phyloP scores from a whole-genome alignment of 2,113 vertebrate genomes.

The Anarrhichthys ocellatus region DNA sequence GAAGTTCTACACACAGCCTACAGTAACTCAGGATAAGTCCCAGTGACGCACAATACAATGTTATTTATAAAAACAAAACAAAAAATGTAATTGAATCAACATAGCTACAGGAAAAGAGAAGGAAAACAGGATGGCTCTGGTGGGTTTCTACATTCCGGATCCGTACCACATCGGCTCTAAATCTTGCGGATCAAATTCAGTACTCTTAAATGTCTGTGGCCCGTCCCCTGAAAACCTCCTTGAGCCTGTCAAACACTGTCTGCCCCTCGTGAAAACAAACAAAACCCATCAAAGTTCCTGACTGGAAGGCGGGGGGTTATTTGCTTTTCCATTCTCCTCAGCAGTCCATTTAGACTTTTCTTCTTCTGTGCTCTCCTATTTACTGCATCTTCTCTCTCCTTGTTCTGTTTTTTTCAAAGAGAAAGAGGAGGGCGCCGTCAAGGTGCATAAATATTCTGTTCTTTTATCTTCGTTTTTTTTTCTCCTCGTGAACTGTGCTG shows the following conservation, averaged over 20 bases:
- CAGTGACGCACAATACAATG: not conserved
- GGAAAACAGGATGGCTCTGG: constrained; percentile 21
- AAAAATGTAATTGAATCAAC: constrained; percentile 40
- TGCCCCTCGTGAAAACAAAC: constrained; percentile 43
- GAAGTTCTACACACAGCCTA: constrained; percentile 4
- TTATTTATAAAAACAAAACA: not conserved
- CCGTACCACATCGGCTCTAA: constrained; percentile 35
- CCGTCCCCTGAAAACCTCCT: constrained; percentile 35
- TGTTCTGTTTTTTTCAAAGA: constrained; percentile 57
- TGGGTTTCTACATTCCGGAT: constrained; percentile 42
- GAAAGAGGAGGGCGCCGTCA: constrained; percentile 44
- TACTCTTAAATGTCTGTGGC: constrained; percentile 38
- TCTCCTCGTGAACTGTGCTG: not conserved
- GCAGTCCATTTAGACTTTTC: constrained; percentile 27
- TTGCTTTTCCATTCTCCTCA: constrained; percentile 40
- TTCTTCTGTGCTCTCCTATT: constrained; percentile 25
- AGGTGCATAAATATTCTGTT: constrained; percentile 48
- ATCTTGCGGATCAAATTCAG: constrained; percentile 19
- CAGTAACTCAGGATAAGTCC: constrained; percentile 5
- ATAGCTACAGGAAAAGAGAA: constrained; percentile 35
- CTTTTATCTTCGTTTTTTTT: constrained; percentile 26
- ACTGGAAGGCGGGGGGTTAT: constrained; percentile 32
- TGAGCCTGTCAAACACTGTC: constrained; percentile 48
- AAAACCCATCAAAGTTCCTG: constrained; percentile 43
- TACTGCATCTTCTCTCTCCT: constrained; percentile 9